Evolutionary conservation across 2,888 invertebrate species (phyloP), one percentile per base, ranked within the genome.

Genomic region (Eupithecia inturbata): DNA sequence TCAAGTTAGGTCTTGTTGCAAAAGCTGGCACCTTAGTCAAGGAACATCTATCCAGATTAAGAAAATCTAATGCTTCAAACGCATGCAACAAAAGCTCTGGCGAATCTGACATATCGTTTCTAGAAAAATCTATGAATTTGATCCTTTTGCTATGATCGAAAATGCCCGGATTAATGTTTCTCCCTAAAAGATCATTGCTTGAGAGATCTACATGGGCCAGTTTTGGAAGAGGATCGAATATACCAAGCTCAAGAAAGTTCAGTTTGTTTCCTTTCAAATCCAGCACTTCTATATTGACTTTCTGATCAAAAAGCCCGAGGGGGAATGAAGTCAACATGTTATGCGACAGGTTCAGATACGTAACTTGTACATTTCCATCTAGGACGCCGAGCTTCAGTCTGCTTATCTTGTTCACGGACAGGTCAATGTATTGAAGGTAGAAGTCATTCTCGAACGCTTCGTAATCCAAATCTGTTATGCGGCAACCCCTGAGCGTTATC

Each of bases 1-100:
- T 87, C 68, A 92, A 81, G 79, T 91, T 91, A 6, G 79, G 57
- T 53, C 77, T 82, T 0, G 79, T 85, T 12, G 84, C 86, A 77
- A 92, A 93, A 2, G 63, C 45, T 0, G 93, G 93, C 7, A 93
- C 83, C 73, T 87, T 82, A 10, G 78, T 83, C n/a, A 92, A 77
- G 1, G 81, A 83, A 77, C 90, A 91, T 68, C 82, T 80, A 36
- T 88, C 86, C 22, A 92, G 80, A 77, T 87, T 86, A 22, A 91
- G 75, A 41, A 83, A 80, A 67, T 87, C 82, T n/a, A 91, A 72
- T 3, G 64, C 75, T 69, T 80, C 71, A 12, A 88, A 84, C 3
- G 86, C 77, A 4, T 86, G 78, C 22, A 91, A 75, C 26, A 91
- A 77, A 49, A 82, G 80, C n/a, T 84, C 83, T 22, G 83, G 80